phyloP scores from a whole-genome alignment of 2,797 vertebrate species.

The Nasua narica region DNA sequence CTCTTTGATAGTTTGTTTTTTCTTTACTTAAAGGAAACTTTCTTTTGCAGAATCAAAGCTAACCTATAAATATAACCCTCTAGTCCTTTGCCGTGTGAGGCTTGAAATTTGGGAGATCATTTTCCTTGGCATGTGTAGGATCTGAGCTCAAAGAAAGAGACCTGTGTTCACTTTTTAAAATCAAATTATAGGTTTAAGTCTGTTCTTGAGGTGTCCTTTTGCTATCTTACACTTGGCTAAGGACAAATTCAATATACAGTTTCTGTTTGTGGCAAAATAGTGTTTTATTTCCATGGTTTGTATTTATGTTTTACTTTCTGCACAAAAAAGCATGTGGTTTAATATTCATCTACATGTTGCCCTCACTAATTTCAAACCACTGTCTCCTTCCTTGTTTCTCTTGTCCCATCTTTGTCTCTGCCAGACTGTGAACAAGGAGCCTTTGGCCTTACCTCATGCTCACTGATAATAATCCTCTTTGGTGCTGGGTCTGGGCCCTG shows the following conservation, averaged over 20 bases:
- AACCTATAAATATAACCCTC: not conserved
- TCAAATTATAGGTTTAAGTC: not conserved
- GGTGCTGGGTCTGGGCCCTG: no score
- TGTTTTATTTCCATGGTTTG: not conserved
- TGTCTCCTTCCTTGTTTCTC: not conserved
- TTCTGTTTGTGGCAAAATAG: not conserved
- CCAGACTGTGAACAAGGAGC: not conserved
- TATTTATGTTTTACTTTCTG: not conserved
- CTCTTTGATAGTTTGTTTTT: constrained; percentile 11
- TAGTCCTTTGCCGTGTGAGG: not conserved
- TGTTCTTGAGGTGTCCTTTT: not conserved
- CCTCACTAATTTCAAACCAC: not conserved
- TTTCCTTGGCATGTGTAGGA: not conserved
- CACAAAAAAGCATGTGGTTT: not conserved
- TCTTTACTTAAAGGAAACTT: constrained; percentile 37
- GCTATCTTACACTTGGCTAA: not conserved
- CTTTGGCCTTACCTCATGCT: not conserved
- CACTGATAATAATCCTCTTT: not conserved
- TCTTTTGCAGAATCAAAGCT: constrained; percentile 27
- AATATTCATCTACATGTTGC: not conserved
- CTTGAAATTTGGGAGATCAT: not conserved
- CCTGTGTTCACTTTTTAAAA: not conserved
- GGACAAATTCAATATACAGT: not conserved
- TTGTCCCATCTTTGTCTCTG: not conserved
- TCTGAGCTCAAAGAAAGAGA: constrained; percentile 28